Evolutionary conservation across 1,140 invertebrate species (phyloP).

Genomic region (Sitobion miscanthi): DNA sequence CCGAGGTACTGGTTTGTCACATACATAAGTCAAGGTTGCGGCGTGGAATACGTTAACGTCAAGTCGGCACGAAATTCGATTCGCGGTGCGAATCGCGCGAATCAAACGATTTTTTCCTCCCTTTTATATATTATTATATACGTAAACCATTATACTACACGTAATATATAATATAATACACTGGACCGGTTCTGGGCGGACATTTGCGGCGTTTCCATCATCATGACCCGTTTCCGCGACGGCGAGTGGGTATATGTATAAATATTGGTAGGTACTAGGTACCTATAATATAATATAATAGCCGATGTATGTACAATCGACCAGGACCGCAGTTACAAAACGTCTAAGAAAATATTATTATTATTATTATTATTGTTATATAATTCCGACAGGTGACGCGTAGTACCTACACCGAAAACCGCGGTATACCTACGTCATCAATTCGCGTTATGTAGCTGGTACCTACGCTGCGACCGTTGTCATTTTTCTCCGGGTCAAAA

Average conservation of each 20-base stretch:
- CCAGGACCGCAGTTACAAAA: conserved; percentile 15
- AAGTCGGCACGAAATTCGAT: neutral
- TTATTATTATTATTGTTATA: conserved; percentile 6
- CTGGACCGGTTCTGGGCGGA: neutral
- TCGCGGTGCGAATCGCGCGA: neutral
- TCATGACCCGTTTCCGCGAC: conserved; percentile 20
- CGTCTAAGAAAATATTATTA: conserved; percentile 10
- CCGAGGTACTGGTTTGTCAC: conserved; percentile 21
- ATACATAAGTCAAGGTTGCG: conserved; percentile 12
- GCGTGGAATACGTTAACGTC: neutral
- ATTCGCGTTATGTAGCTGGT: neutral
- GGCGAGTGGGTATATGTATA: neutral
- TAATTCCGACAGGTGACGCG: neutral
- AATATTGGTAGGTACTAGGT: neutral
- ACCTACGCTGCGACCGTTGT: neutral
- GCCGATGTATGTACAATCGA: neutral
- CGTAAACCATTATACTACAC: neutral
- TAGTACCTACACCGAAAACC: neutral
- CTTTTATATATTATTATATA: neutral
- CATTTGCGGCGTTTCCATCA: neutral
- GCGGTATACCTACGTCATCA: neutral
- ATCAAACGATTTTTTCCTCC: conserved; percentile 21
- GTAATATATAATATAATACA: neutral
- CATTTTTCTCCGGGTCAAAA: conserved; percentile 22
- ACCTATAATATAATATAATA: neutral